Conservation (phyloP, 2,113 vertebrate genomes). For the Notothenia rossii region DNA sequence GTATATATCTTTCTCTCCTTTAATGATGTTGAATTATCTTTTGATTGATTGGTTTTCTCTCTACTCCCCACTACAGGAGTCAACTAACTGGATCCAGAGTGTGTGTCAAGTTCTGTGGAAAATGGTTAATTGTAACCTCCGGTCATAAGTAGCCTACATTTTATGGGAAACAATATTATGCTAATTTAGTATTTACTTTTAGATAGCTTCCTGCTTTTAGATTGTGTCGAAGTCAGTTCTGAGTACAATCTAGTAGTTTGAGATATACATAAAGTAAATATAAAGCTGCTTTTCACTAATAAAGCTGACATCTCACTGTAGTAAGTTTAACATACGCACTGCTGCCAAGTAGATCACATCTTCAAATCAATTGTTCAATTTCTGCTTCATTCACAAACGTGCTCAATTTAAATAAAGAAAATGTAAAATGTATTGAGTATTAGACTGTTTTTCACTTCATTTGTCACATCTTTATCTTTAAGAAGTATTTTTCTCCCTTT, state of each 20-base stretch:
- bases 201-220: constrained; percentile 6
- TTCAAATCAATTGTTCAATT: constrained; percentile 11
- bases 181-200: too few species aligned
- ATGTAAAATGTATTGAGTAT: constrained; percentile 22
- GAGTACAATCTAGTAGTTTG: not conserved
- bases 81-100: constrained; percentile 43
- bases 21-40: not conserved
- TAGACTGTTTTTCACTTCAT: constrained; percentile 12
- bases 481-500: not conserved
- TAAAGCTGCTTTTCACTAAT: constrained; percentile 13
- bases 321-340: not conserved
- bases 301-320: not conserved
- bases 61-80: constrained; percentile 47
- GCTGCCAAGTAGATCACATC: constrained; percentile 14
- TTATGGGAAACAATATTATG: too few species aligned
- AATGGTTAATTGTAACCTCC: constrained; percentile 10
- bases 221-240: constrained; percentile 6
- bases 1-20: not conserved
- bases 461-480: not conserved
- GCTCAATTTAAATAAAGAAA: constrained; percentile 55
- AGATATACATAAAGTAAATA: not conserved
- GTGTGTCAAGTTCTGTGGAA: not conserved
- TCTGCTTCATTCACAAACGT: constrained; percentile 28
- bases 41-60: constrained; percentile 10
- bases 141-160: constrained; percentile 1